Evolutionary conservation across 1,140 invertebrate genomes (phyloP).

Genomic region (Meloidogyne hapla): DNA sequence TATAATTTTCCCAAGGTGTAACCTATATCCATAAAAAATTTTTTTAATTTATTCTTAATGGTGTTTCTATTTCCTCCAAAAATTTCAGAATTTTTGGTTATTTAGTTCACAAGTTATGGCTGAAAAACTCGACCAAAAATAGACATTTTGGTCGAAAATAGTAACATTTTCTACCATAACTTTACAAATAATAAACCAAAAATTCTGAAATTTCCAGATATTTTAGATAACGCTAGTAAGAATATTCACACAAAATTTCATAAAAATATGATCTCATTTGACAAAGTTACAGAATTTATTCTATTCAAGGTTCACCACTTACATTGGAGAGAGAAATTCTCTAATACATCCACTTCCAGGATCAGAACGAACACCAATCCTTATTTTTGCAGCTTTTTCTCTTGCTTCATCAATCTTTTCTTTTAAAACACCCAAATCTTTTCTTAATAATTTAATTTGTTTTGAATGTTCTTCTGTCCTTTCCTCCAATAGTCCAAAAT

Average conservation of each 20-base stretch:
- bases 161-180: too few species aligned
- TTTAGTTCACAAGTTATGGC: background rate
- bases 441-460: conserved; percentile 38
- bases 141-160: too few species aligned
- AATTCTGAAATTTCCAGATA: too few species aligned
- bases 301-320: background rate
- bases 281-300: background rate
- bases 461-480: conserved; percentile 37
- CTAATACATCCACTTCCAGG: conserved; percentile 46
- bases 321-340: conserved; percentile 57
- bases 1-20: background rate
- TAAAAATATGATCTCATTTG: too few species aligned
- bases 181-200: too few species aligned
- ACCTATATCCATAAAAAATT: too few species aligned
- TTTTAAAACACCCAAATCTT: conserved; percentile 51
- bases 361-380: conserved; percentile 53
- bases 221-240: too few species aligned
- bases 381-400: conserved; percentile 58
- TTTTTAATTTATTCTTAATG: too few species aligned
- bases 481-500: conserved; percentile 29
- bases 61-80: too few species aligned
- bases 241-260: too few species aligned
- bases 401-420: conserved; percentile 63
- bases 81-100: too few species aligned
- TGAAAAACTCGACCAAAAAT: background rate